Evolutionary conservation across 2,888 invertebrate genomes (phyloP), one percentile per base, ranked within the genome.

Genomic region (Lissocephala sabroskyi): DNA sequence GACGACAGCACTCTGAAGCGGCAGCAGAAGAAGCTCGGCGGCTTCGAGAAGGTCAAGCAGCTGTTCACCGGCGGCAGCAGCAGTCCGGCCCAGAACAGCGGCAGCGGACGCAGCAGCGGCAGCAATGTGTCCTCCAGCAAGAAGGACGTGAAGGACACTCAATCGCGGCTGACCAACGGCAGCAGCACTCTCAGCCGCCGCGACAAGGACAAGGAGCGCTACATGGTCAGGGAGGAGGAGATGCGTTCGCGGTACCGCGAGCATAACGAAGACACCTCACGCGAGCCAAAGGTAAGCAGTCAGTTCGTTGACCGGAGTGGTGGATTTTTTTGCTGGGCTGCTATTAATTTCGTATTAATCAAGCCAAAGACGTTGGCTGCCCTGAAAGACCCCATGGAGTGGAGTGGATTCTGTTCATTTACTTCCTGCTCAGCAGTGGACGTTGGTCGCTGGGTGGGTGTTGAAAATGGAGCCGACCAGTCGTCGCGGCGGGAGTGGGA

Each of bases 21-120:
- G 14, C 84, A 87, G 48, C 84, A 87, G 48, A 91, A 91, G 82
- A 91, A 90, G 79, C 85, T 88, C 66, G 90, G 91, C 83, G 88
- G 91, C 73, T 87, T 92, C 67, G 91, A 91, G 84, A 91, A 90
- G 86, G 91, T 91, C 64, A 93, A 92, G 79, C 91, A 92, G 83
- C 86, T 93, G 70, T 93, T 93, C 85, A 90, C 89, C 70, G 87
- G 90, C 79, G 87, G 67, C 2, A 54, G 55, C 5, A 57, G 56
- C 6, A 89, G 88, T 85, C 88, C 88, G 82, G 88, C 89, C 81
- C 88, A 88, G 64, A 86, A 87, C 57, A 88, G 75, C 1, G 78
- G 81, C 39, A 71, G 90, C 81, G 88, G 89, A 82, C 86, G 67
- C 44, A 68, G 68, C 53, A 73, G 65, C 19, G 66, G 75, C 51